Conservation (phyloP, 2,113 vertebrate species). For the Tricholaema leucomelas region DNA sequence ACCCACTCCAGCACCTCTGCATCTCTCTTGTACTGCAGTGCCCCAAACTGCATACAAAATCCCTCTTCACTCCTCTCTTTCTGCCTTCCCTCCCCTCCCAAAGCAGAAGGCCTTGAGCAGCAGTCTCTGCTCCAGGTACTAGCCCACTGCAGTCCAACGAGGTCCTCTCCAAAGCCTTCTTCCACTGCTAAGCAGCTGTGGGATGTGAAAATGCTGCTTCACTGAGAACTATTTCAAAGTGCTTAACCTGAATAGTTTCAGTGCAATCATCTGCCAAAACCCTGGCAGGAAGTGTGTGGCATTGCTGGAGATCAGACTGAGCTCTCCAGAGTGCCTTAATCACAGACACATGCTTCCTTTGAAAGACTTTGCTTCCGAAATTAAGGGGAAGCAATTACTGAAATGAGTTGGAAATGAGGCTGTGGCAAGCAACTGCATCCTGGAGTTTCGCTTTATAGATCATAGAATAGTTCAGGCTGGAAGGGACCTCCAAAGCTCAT, state of each 20-base stretch:
- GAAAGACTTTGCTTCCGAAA: neutral
- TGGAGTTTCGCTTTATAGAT: neutral
- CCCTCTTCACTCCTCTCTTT: neutral
- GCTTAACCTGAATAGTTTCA: neutral
- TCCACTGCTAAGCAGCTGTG: fast-evolving
- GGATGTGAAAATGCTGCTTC: fast-evolving
- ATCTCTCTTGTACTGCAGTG: too few relatives aligned
- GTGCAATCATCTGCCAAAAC: neutral
- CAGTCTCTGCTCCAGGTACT: fast-evolving
- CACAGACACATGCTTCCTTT: neutral
- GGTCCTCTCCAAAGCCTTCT: neutral
- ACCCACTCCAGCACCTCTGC: too few relatives aligned
- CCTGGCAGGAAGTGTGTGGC: neutral
- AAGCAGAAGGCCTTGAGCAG: neutral
- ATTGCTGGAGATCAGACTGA: neutral
- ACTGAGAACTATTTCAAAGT: neutral
- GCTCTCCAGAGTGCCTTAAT: neutral
- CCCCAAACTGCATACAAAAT: too few relatives aligned
- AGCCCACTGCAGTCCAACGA: neutral
- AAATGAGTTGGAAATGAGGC: neutral
- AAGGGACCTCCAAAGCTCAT: too few relatives aligned
- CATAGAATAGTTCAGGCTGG: too few relatives aligned
- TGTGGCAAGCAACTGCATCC: neutral
- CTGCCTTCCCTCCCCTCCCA: neutral
- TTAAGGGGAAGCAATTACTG: neutral